Conservation (phyloP, 2,113 vertebrate genomes). For the Microcebus griseorufus region DNA sequence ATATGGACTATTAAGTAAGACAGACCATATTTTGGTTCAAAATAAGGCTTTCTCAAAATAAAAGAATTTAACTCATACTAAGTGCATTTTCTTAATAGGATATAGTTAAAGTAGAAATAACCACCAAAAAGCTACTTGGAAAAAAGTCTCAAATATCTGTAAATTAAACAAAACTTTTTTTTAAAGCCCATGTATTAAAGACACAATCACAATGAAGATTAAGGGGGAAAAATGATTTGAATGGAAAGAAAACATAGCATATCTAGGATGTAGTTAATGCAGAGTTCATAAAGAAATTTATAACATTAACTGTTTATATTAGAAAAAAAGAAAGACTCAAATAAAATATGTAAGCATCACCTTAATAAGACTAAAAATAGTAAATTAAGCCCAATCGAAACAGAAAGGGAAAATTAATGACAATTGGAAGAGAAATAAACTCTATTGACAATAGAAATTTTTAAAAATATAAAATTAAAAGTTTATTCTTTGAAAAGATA, state of each 20-base stretch:
- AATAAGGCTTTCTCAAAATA: neutral
- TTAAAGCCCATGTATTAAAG: neutral
- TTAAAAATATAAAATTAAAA: neutral
- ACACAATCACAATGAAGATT: neutral
- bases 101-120: neutral
- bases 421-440: neutral
- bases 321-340: neutral
- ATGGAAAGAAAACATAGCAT: neutral
- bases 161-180: neutral
- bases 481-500: too few relatives aligned
- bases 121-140: neutral
- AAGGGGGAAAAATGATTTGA: neutral
- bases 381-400: neutral
- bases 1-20: neutral
- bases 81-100: neutral
- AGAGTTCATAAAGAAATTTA: neutral
- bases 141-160: neutral
- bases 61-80: neutral
- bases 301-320: neutral
- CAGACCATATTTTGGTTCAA: neutral
- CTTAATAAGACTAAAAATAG: neutral
- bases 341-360: neutral
- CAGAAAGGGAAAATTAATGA: neutral
- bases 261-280: neutral
- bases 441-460: neutral